Percentiles rank a stretch among this genome's conserved stretches.
Evolutionary conservation across 2,113 vertebrate genomes (phyloP).

Genomic region (Leucoraja erinaceus): DNA sequence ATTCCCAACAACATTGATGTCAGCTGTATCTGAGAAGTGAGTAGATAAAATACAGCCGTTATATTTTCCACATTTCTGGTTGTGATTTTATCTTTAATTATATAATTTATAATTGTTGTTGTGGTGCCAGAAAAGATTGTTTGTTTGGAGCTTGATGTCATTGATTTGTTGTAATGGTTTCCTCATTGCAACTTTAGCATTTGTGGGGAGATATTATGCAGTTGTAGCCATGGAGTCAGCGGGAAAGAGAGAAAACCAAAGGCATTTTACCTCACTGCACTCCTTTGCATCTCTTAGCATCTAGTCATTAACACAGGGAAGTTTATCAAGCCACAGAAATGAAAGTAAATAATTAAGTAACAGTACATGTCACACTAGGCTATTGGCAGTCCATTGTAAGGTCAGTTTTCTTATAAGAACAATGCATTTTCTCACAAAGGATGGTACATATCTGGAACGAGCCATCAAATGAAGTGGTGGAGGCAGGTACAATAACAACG

Average conservation of each 20-base stretch:
- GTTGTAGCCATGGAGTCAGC: not conserved
- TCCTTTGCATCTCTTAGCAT: not conserved
- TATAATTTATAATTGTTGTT: not conserved
- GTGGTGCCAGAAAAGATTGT: not conserved
- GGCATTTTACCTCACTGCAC: not conserved
- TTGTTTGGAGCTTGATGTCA: not conserved
- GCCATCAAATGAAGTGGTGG: too few species aligned
- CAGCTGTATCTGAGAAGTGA: not conserved
- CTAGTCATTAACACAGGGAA: not conserved
- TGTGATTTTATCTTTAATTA: not conserved
- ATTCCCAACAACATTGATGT: not conserved
- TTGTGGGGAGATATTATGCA: not conserved
- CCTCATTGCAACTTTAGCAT: not conserved
- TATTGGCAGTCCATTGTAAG: not conserved
- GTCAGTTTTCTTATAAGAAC: not conserved
- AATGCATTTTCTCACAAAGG: too few species aligned
- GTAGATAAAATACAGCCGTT: not conserved
- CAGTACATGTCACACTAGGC: not conserved
- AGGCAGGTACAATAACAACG: too few species aligned
- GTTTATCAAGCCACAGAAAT: not conserved
- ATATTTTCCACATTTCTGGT: not conserved
- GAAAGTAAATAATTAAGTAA: not conserved
- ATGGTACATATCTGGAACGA: too few species aligned
- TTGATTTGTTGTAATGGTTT: not conserved
- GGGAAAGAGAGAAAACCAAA: not conserved